phyloP scores from a whole-genome alignment of 2,888 invertebrate species.

The Nemoura dubitans region DNA sequence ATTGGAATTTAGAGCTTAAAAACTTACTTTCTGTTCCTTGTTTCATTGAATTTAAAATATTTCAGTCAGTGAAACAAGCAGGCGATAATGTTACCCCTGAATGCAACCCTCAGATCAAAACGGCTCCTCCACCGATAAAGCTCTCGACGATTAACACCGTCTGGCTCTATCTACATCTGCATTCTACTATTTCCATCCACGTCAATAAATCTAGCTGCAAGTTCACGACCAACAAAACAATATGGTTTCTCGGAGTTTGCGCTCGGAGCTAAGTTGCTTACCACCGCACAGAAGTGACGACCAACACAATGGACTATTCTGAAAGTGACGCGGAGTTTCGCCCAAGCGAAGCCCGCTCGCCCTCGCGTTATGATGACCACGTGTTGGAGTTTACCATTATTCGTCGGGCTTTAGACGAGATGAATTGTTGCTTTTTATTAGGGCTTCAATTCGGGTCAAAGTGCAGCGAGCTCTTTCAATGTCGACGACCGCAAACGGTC shows the following conservation, averaged over 20 bases:
- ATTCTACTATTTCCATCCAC: not conserved
- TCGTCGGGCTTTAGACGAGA: not conserved
- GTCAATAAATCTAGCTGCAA: not conserved
- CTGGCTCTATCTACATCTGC: not conserved
- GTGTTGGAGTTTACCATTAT: not conserved
- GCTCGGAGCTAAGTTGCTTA: not conserved
- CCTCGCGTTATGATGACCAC: not conserved
- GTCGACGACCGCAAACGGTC: not conserved
- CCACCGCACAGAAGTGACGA: too few relatives aligned
- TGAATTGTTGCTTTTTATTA: not conserved
- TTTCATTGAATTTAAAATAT: too few relatives aligned
- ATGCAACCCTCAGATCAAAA: not conserved
- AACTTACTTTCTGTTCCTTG: too few relatives aligned
- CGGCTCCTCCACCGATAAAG: not conserved
- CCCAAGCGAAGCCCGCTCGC: not conserved
- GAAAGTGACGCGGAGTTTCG: not conserved
- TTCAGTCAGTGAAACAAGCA: not conserved
- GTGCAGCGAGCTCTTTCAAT: not conserved
- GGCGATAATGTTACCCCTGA: not conserved
- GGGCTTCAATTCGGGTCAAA: not conserved
- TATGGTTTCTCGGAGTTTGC: not conserved
- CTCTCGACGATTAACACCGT: not conserved
- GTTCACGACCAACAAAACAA: not conserved
- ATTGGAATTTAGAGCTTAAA: too few relatives aligned
- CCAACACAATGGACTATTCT: too few relatives aligned